phyloP scores from a whole-genome alignment of 2,888 invertebrate species.

The Leptarthrus brevirostris region DNA sequence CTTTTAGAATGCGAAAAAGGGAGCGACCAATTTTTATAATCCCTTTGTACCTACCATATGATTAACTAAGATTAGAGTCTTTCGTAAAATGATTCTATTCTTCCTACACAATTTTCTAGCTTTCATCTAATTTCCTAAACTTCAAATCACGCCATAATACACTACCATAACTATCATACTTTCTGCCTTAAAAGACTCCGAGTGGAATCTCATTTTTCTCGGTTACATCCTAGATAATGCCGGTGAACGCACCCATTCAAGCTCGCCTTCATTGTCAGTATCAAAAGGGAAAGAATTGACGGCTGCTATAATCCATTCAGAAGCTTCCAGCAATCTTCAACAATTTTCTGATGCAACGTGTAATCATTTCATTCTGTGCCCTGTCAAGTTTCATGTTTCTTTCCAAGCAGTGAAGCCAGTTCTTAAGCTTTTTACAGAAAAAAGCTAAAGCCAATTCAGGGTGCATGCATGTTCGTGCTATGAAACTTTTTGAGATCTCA shows the following conservation, averaged over 20 bases:
- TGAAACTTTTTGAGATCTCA: constrained; percentile 15
- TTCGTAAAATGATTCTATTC: no score
- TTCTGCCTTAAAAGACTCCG: no score
- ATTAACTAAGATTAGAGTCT: no score
- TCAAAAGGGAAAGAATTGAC: constrained; percentile 28
- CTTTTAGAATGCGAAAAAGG: no score
- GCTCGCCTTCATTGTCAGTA: constrained; percentile 21
- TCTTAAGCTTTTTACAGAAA: no score
- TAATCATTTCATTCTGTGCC: constrained; percentile 35
- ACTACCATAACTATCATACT: no score
- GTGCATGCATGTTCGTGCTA: constrained; percentile 22
- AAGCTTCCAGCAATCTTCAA: constrained; percentile 22
- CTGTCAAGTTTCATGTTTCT: constrained; percentile 18
- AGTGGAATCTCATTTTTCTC: constrained; percentile 14
- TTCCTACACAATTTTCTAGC: no score
- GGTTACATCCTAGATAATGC: constrained; percentile 14
- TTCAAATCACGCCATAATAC: no score
- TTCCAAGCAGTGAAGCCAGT: neutral
- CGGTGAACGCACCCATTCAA: constrained; percentile 40
- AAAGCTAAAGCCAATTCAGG: neutral
- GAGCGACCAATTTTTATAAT: no score
- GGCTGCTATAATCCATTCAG: constrained; percentile 44
- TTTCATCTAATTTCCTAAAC: no score
- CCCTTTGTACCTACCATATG: no score
- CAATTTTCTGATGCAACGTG: constrained; percentile 39